phyloP scores from a whole-genome alignment of 2,888 invertebrate species.

The Pseudococcus longispinus region DNA sequence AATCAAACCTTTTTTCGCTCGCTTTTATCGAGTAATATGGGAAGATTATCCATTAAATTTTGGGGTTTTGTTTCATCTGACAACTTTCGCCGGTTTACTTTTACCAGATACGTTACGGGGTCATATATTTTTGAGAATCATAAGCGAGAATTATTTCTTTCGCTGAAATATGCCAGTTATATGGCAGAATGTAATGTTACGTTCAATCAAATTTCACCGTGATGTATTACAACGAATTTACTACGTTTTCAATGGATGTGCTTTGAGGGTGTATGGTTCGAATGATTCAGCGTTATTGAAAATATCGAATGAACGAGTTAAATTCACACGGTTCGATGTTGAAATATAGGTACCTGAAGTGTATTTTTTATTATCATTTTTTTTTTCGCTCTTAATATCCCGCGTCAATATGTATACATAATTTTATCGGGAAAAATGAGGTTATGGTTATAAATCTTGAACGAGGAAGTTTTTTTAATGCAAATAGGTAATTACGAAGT shows the following conservation, averaged over 20 bases:
- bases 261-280: background rate
- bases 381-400: background rate
- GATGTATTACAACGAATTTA: constrained; percentile 24
- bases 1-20: constrained; percentile 4
- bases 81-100: constrained; percentile 1
- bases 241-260: background rate
- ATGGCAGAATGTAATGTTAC: background rate
- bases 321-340: background rate
- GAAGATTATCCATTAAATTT: constrained; percentile 34
- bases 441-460: background rate
- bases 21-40: background rate
- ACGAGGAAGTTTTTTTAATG: too few relatives aligned
- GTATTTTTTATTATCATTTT: background rate
- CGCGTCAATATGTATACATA: background rate
- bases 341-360: background rate
- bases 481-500: too few relatives aligned
- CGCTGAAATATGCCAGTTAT: constrained; percentile 4
- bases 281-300: background rate
- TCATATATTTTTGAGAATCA: background rate
- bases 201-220: constrained; percentile 24
- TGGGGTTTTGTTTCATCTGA: constrained; percentile 19
- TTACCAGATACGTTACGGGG: background rate
- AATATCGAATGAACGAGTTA: background rate
- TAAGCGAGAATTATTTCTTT: background rate
- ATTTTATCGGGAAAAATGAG: background rate